Base-by-base conservation (phyloP, 2,113 vertebrate genomes). In the Tupaia tana region DNA sequence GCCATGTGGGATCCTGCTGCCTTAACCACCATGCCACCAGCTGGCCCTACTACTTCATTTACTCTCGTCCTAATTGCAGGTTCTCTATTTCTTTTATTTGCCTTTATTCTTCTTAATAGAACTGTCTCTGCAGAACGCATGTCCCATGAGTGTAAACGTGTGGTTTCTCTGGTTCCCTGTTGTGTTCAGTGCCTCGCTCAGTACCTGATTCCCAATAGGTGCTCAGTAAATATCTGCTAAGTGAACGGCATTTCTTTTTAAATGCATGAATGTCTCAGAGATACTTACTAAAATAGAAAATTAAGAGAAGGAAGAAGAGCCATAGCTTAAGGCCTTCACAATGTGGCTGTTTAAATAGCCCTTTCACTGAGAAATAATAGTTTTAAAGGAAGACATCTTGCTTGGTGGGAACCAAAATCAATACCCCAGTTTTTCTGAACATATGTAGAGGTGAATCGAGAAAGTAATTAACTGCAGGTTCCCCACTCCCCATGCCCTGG, bases 341-440 rank as follows among this genome's bases (percentile, higher is more conserved):
- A 25, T 88, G 59, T 56, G 83, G 29, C 54, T 94, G 66, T 86
- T 90, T 94, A 82, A 92, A 83, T 52, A 66, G 54, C 27, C 58
- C 24, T 96, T 94, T 90, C 64, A 16, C 54, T 22, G 80, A 88
- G 61, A 89, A 66, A 75, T 20, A 92, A 93, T 81, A 83, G 31
- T 54, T 84, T 83, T 82, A 79, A 93, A 90, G 61, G 64, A 75
- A 93, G 86, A 66, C 12, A 74, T 64, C 78, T 58, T 75, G 64
- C 64, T 92, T 91, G 34, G 61, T 92, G 25, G 71, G 61, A 95
- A 91, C 9, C 74, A 93, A 85, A 89, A 90, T 83, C 24, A 88
- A 34, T 96, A 89, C 90, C 69, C 59, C 54, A 67, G 77, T 73
- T 94, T 92, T 93, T 63, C 10, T 56, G 73, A 91, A 64, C 69